Base-by-base conservation (phyloP, 2,113 vertebrate genomes). In the Opisthocomus hoazin region DNA sequence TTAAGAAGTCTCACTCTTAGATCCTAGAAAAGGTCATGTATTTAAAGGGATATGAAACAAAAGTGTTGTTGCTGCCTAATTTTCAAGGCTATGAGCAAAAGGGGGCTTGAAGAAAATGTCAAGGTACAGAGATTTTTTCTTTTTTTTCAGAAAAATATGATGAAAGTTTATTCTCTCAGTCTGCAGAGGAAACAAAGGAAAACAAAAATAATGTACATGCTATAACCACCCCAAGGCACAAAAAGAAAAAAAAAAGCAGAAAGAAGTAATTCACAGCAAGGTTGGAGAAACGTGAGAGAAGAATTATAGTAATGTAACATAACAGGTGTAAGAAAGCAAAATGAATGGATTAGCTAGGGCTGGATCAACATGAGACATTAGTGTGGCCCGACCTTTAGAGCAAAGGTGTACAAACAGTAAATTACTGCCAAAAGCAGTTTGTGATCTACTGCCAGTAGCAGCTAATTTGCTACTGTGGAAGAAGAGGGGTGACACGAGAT, bases 391-490 rank as follows among this genome's bases (percentile, higher is more conserved):
- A 96, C 80, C 81, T 73, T 92, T 92, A 84, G 39, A 97, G 93
- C 88, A 75, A 84, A 88, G 82, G 94, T 89, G 70, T 61, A 93
- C 36, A 93, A 92, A 95, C 91, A 94, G 85, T 89, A 95, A 95
- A 93, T 84, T 89, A 92, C 84, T 97, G 87, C 94, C 94, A 87
- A 85, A 95, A 97, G 77, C 70, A 79, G 48, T 27, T 63, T 88
- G 61, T 94, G 79, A 97, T 95, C 63, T 53, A 77, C 56, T 96
- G 94, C 94, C 94, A 97, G 83, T 7, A 94, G 48, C 65, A 94
- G 69, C 80, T 92, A 90, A 96, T 96, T 97, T 97, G 77, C 75
- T 80, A 50, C 61, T 79, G 80, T 60, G 63, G 39, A 84, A 86
- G 69, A 75, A 51, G 60, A 95, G 88, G 48, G 24, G 48, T 94